Percentiles rank a stretch among this genome's conserved stretches.
These are phyloP conservation scores for Muscicapa adusta DNA, from an alignment of 2,113 vertebrate species.

Conservation along the genomic window DNA sequence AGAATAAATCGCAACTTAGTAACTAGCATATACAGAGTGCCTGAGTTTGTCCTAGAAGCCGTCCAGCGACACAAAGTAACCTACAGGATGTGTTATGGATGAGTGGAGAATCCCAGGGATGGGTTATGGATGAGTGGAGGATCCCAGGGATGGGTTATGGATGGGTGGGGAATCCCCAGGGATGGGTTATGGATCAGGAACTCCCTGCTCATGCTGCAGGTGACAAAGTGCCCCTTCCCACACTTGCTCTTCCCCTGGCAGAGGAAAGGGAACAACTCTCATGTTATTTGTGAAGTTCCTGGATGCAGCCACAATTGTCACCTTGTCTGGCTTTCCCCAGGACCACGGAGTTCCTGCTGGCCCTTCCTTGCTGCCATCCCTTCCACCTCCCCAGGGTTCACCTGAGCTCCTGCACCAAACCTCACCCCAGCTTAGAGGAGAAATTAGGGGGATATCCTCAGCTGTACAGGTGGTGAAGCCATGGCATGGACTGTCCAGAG, in stretches of 20 bases:
- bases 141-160: too few relatives aligned
- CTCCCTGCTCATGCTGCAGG: neutral
- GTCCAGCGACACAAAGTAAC: too few relatives aligned
- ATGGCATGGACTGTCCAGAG: neutral
- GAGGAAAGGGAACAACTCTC: neutral
- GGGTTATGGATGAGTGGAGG: too few relatives aligned
- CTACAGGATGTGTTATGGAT: too few relatives aligned
- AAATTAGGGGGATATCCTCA: neutral
- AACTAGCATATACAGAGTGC: too few relatives aligned
- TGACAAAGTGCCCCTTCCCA: fast-evolving
- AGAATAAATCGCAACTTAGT: too few relatives aligned
- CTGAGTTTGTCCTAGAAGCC: too few relatives aligned
- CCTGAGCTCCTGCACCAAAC: neutral
- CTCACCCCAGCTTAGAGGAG: neutral
- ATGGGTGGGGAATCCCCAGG: too few relatives aligned
- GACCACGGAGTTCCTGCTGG: neutral
- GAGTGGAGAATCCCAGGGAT: too few relatives aligned
- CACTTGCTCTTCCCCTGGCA: neutral
- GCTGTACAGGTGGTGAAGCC: neutral
- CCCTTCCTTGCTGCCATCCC: neutral
- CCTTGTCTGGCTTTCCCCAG: neutral
- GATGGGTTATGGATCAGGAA: neutral
- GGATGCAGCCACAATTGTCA: neutral
- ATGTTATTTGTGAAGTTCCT: neutral
- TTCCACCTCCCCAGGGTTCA: neutral